Percentiles rank a stretch among this genome's conserved stretches.
Evolutionary conservation across 2,888 invertebrate genomes (phyloP).

Genomic region (Zootermopsis nevadensis): DNA sequence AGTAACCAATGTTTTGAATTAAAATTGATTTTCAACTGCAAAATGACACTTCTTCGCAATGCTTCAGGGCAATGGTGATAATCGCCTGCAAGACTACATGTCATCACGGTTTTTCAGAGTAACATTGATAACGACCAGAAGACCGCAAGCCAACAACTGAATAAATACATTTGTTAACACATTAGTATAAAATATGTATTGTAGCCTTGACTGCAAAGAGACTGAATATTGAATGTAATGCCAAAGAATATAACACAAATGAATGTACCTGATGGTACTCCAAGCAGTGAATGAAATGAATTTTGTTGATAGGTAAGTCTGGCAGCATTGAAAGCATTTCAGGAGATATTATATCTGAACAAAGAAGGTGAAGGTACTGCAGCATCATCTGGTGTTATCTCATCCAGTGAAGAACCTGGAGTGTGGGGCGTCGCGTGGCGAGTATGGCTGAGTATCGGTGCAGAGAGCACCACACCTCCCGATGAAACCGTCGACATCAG

Average conservation of each 20-base stretch:
- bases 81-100: too few species aligned
- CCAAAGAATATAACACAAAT: not conserved
- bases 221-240: too few species aligned
- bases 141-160: too few species aligned
- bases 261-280: not conserved
- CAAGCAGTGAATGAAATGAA: slow-evolving; percentile 40
- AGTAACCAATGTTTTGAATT: too few species aligned
- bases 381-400: slow-evolving; percentile 11
- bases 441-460: slow-evolving; percentile 90
- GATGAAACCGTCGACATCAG: slow-evolving; percentile 58
- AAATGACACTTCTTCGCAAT: too few species aligned
- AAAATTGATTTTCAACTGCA: too few species aligned
- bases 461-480: slow-evolving; percentile 76
- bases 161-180: too few species aligned
- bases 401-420: slow-evolving; percentile 66
- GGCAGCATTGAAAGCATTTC: slow-evolving; percentile 95
- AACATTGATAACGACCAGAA: too few species aligned
- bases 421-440: slow-evolving; percentile 87
- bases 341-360: slow-evolving; percentile 86
- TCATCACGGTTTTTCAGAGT: too few species aligned
- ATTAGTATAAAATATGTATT: too few species aligned
- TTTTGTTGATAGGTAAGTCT: slow-evolving; percentile 76
- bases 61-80: too few species aligned
- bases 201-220: too few species aligned
- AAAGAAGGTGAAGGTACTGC: slow-evolving; percentile 64